Percentiles rank a stretch among this genome's conserved stretches.
phyloP scores from a whole-genome alignment of 2,113 vertebrate genomes.

The Leptodactylus fuscus region DNA sequence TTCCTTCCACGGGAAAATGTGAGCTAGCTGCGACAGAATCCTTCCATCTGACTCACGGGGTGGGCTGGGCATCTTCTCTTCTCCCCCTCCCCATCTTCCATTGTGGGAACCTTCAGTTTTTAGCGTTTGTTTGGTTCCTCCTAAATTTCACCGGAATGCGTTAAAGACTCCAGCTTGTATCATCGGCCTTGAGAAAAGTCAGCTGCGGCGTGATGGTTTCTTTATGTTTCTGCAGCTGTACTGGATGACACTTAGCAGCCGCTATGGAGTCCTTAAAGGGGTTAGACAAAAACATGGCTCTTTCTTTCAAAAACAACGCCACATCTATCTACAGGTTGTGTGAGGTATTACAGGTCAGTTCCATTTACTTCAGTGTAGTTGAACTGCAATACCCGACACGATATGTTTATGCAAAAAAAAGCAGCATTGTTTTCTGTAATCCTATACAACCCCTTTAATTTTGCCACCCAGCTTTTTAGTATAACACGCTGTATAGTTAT shows the following conservation, averaged over 20 bases:
- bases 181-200: background rate
- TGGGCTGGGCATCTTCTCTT: background rate
- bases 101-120: background rate
- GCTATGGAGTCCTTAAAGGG: no score
- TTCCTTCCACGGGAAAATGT: background rate
- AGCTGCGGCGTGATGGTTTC: constrained; percentile 3
- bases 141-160: constrained; percentile 45
- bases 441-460: background rate
- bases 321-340: no score
- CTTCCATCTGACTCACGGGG: constrained; percentile 43
- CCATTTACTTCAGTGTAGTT: no score
- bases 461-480: background rate
- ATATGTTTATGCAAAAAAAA: no score
- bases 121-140: background rate
- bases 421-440: no score
- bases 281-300: no score
- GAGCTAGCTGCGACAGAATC: constrained; percentile 13
- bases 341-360: no score
- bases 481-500: no score
- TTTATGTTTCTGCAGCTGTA: background rate
- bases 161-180: background rate
- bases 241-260: background rate
- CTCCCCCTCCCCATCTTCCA: background rate
- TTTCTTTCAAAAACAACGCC: no score
- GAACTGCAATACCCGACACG: no score